Conservation (phyloP, 2,797 vertebrate species). For the Lindbergichthys nudifrons region DNA sequence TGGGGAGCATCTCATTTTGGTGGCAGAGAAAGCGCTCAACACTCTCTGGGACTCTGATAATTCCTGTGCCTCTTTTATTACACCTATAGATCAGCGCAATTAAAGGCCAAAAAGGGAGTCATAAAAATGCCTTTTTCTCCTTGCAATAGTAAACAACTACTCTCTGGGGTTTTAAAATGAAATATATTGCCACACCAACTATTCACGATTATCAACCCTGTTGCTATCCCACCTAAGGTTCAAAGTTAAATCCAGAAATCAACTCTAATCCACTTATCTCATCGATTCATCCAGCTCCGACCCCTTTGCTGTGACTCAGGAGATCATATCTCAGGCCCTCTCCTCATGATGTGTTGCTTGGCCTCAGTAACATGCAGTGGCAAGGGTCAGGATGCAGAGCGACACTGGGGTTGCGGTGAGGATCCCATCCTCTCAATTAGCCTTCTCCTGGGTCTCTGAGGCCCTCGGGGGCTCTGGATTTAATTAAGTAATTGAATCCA, state of each 20-base stretch:
- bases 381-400: slow-evolving; percentile 61
- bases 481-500: slow-evolving; percentile 75
- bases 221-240: slow-evolving; percentile 38
- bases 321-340: slow-evolving; percentile 57
- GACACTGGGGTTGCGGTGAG: slow-evolving; percentile 19
- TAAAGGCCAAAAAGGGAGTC: slow-evolving; percentile 54
- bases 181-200: slow-evolving; percentile 20
- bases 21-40: slow-evolving; percentile 45
- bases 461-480: slow-evolving; percentile 48
- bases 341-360: slow-evolving; percentile 31
- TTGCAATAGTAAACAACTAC: slow-evolving; percentile 35
- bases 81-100: slow-evolving; percentile 62
- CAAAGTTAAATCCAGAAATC: slow-evolving; percentile 53
- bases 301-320: slow-evolving; percentile 34
- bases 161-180: slow-evolving; percentile 40
- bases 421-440: slow-evolving; percentile 66
- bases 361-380: slow-evolving; percentile 32
- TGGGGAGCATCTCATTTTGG: slow-evolving; percentile 53
- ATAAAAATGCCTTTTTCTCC: slow-evolving; percentile 36
- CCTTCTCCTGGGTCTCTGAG: slow-evolving; percentile 35
- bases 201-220: slow-evolving; percentile 16
- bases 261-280: slow-evolving; percentile 64
- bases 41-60: slow-evolving; percentile 58
- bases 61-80: slow-evolving; percentile 68
- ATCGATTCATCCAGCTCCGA: slow-evolving; percentile 60